Conservation (phyloP, 2,113 vertebrate species). For the Pithys albifrons region DNA sequence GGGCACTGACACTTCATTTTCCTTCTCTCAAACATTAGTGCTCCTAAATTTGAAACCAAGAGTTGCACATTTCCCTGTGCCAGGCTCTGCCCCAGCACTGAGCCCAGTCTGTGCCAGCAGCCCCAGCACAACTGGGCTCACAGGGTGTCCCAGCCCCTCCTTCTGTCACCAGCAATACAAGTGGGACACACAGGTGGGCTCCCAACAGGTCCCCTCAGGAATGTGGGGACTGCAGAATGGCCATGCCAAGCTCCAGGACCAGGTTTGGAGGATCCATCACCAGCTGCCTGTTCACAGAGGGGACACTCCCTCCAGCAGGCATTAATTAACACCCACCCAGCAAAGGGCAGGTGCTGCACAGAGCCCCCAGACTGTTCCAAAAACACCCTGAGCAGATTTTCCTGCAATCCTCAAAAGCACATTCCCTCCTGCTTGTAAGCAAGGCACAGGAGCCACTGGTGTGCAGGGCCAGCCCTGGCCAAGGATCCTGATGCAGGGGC, state of each 20-base stretch:
- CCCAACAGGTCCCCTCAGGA: too few relatives aligned
- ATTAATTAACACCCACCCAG: not conserved
- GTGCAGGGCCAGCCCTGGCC: conserved; percentile 4
- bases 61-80: not conserved
- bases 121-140: not conserved
- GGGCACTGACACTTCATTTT: not conserved
- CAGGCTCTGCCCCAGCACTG: not conserved
- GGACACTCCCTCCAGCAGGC: not conserved
- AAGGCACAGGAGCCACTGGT: not conserved
- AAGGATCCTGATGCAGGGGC: not conserved
- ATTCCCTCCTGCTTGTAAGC: not conserved
- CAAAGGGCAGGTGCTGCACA: not conserved
- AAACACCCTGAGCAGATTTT: not conserved
- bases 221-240: fast-evolving
- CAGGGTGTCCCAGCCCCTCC: not conserved
- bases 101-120: not conserved
- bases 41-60: not conserved
- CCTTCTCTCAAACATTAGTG: not conserved
- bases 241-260: not conserved
- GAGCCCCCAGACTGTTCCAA: not conserved
- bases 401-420: not conserved
- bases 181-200: not conserved
- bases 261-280: not conserved
- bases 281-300: not conserved
- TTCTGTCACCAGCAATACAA: not conserved